phyloP scores from a whole-genome alignment of 2,797 vertebrate species.

The Sebastes taczanowskii region DNA sequence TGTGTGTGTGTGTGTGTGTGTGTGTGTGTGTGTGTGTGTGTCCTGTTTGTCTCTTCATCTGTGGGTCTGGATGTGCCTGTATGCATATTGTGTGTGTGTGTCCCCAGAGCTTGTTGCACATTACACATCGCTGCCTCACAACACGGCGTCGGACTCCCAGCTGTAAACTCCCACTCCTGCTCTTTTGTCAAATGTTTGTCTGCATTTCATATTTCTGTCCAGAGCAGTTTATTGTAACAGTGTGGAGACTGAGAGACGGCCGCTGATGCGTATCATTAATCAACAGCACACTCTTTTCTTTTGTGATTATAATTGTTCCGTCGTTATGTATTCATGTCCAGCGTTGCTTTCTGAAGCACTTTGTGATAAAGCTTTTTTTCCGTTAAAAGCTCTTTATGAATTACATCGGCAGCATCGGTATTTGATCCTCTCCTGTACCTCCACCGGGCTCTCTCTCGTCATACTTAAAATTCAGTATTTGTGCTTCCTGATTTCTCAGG shows the following conservation, averaged over 20 bases:
- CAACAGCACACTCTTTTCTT: background rate
- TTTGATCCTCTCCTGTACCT: slow-evolving; percentile 12
- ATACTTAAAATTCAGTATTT: slow-evolving; percentile 43
- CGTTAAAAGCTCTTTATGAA: slow-evolving; percentile 19
- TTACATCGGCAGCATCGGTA: background rate
- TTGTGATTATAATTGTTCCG: background rate
- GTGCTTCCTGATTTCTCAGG: slow-evolving; percentile 54
- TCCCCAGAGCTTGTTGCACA: slow-evolving; percentile 17
- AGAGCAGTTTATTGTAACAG: background rate
- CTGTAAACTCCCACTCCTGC: slow-evolving; percentile 19
- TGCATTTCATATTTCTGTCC: background rate
- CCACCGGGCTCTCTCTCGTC: background rate
- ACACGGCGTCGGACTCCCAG: slow-evolving; percentile 1
- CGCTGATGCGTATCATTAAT: slow-evolving; percentile 30
- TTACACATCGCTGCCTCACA: slow-evolving; percentile 26
- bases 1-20: background rate
- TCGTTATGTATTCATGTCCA: background rate
- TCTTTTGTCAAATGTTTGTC: slow-evolving; percentile 4
- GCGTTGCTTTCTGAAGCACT: slow-evolving; percentile 1
- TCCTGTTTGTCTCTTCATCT: slow-evolving; percentile 15
- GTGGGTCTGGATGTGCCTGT: background rate
- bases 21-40: background rate
- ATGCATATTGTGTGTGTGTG: slow-evolving; percentile 13
- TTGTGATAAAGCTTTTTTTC: slow-evolving; percentile 13
- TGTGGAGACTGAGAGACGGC: background rate